Base-by-base conservation (phyloP, 2,113 vertebrate genomes). In the Andinoacara biseriatus region DNA sequence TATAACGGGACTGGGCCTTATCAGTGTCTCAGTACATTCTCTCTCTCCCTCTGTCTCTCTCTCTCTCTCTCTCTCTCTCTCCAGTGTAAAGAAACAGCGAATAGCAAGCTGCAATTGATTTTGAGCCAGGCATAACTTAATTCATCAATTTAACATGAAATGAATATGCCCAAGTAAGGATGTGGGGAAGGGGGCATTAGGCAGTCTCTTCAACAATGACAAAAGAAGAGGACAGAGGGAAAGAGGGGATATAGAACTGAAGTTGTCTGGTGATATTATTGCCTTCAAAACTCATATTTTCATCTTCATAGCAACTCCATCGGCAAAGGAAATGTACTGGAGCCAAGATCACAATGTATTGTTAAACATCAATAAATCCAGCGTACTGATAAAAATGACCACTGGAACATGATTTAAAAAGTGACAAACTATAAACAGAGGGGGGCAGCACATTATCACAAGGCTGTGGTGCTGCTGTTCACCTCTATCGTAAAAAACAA, bases 101-200 rank as follows among this genome's bases (percentile, higher is more conserved):
- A 95, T 91, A 93, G 89, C 93, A 91, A 90, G 94, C 95, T 95
- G 95, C 96, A 95, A 97, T 96, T 96, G 97, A 97, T 97, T 97
- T 94, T 94, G 94, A 96, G 96, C 96, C 95, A 92, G 91, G 96
- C 95, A 97, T 98, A 97, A 97, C 97, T 97, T 97, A 97, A 98
- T 98, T 96, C 96, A 97, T 98, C 97, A 97, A 97, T 97, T 98
- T 97, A 98, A 96, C 96, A 96, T 97, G 95, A 96, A 96, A 96
- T 96, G 96, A 97, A 97, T 98, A 97, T 97, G 96, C 95, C 95
- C 95, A 96, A 90, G 94, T 91, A 89, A 58, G 87, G 33, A 18
- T 15, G 58, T 7, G 35, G n/a, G 74, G 17, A 29, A 22, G 17
- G 14, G 58, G 63, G 15, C 22, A 54, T 59, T 20, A 52, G 74